Conservation (phyloP, 2,113 vertebrate species). For the Cariama cristata region DNA sequence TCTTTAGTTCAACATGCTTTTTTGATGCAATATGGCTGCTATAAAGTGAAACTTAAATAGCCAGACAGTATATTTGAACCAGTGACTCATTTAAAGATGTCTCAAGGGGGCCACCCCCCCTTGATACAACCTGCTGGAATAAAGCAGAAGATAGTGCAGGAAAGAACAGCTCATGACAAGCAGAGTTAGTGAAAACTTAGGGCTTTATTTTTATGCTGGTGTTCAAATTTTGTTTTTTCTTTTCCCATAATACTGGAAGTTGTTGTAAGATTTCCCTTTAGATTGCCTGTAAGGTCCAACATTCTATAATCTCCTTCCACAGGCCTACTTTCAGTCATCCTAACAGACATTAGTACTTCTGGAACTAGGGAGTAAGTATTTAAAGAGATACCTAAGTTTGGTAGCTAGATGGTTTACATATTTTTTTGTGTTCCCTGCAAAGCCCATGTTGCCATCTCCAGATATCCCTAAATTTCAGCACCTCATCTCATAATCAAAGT, state of each 20-base stretch:
- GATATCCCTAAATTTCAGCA: background rate
- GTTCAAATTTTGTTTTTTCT: background rate
- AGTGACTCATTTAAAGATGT: background rate
- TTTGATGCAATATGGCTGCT: background rate
- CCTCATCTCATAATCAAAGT: background rate
- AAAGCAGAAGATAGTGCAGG: constrained; percentile 36
- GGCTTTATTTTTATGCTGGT: background rate
- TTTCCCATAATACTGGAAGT: background rate
- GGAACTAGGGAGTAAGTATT: background rate
- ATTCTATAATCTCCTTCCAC: background rate
- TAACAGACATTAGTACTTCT: background rate
- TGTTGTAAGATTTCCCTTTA: background rate
- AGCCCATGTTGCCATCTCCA: background rate
- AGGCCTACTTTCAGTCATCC: background rate
- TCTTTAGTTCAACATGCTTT: background rate
- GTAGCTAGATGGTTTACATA: background rate
- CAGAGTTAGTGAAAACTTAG: constrained; percentile 37
- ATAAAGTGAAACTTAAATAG: background rate
- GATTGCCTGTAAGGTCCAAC: background rate
- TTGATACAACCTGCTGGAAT: background rate
- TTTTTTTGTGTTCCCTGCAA: background rate
- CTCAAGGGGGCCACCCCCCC: background rate
- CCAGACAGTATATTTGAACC: background rate
- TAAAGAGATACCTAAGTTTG: background rate
- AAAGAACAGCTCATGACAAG: constrained; percentile 55